Conservation (phyloP, 2,113 vertebrate species). For the Piprites chloris region DNA sequence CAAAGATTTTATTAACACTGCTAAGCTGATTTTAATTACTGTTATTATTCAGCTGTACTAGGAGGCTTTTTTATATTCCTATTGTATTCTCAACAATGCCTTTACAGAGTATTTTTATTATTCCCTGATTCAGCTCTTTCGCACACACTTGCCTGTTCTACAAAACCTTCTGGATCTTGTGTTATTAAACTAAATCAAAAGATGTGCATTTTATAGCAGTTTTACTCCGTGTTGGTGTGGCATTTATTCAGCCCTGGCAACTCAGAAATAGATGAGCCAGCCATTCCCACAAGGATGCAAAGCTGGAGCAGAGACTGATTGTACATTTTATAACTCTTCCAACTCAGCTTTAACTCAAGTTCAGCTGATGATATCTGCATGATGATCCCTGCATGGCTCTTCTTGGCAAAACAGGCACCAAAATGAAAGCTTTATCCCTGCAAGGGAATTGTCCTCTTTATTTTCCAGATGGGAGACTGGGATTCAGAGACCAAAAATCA, state of each 20-base stretch:
- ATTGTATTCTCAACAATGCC: not conserved
- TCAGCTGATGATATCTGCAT: not conserved
- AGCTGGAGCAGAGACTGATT: not conserved
- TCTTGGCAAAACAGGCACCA: not conserved
- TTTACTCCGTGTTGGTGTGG: not conserved
- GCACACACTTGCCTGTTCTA: not conserved
- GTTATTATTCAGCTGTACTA: not conserved
- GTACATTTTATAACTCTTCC: not conserved
- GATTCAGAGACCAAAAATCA: not conserved
- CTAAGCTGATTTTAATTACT: conserved; percentile 14
- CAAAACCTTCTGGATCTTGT: not conserved
- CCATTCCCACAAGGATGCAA: not conserved
- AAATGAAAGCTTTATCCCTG: not conserved
- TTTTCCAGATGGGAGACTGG: not conserved
- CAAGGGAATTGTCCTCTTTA: not conserved
- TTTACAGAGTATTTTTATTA: not conserved
- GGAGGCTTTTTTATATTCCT: not conserved
- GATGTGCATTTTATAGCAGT: not conserved
- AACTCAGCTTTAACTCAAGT: not conserved
- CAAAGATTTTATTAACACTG: not conserved
- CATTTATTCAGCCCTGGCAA: not conserved
- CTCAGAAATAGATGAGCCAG: not conserved
- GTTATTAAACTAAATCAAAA: not conserved
- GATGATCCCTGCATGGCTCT: not conserved
- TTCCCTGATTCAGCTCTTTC: not conserved